Evolutionary conservation across 1,140 invertebrate species (phyloP).

Genomic region (Leptinotarsa undecemlineata): DNA sequence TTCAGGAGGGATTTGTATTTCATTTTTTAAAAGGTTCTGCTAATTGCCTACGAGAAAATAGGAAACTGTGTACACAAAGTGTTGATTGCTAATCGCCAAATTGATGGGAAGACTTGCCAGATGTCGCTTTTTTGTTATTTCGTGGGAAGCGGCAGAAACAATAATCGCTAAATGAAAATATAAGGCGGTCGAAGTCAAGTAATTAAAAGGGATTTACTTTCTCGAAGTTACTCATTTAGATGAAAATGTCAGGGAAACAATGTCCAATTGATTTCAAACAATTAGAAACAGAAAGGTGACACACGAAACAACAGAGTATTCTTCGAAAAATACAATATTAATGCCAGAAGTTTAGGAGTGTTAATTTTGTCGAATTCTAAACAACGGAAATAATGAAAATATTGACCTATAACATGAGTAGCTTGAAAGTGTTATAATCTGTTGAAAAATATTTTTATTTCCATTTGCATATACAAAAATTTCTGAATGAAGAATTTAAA

Average conservation of each 20-base stretch:
- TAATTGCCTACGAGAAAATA: slow-evolving; percentile 33
- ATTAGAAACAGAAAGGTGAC: not conserved
- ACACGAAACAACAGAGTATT: no score
- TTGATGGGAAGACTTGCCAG: slow-evolving; percentile 29
- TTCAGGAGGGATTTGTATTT: slow-evolving; percentile 33
- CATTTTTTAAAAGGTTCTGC: slow-evolving; percentile 29
- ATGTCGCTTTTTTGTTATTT: slow-evolving; percentile 25
- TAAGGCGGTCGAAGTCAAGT: slow-evolving; percentile 24
- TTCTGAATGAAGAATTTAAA: no score
- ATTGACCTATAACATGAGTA: no score
- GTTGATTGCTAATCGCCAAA: slow-evolving; percentile 40
- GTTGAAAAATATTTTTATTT: no score
- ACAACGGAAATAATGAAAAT: no score
- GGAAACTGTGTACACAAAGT: slow-evolving; percentile 33
- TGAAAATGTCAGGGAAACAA: not conserved
- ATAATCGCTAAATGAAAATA: slow-evolving; percentile 21
- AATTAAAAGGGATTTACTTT: slow-evolving; percentile 25
- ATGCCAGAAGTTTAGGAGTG: no score
- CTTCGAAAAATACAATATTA: no score
- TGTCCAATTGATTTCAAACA: not conserved
- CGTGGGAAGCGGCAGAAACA: slow-evolving; percentile 4
- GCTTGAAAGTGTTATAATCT: no score
- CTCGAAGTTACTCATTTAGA: not conserved
- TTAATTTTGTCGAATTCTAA: no score
- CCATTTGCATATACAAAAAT: no score